Percentiles rank a stretch among this genome's conserved stretches.
Conservation (phyloP, 2,797 vertebrate genomes). For the Phrynocephalus vlangalii region DNA sequence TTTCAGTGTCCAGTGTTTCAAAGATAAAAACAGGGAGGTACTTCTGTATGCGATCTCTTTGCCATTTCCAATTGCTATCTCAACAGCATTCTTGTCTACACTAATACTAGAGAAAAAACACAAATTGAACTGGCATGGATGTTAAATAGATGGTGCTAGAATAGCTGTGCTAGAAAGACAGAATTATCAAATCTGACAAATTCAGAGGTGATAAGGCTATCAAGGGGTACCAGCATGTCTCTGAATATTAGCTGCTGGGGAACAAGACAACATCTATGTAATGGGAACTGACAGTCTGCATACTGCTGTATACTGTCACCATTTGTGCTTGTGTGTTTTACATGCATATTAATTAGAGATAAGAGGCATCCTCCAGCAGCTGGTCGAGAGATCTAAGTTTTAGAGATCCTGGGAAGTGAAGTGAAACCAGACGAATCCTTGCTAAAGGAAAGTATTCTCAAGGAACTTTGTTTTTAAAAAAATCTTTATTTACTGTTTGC, state of each 20-base stretch:
- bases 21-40: not conserved
- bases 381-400: not conserved
- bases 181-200: not conserved
- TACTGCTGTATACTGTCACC: not conserved
- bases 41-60: not conserved
- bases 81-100: not conserved
- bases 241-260: not conserved
- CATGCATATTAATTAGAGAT: not conserved
- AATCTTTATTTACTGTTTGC: not conserved
- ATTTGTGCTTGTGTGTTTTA: not conserved
- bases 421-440: not conserved
- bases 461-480: not conserved
- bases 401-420: not conserved
- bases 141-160: not conserved
- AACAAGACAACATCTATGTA: not conserved
- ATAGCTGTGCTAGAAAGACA: not conserved
- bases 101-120: not conserved
- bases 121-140: not conserved
- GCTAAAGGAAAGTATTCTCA: not conserved
- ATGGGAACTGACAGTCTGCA: not conserved
- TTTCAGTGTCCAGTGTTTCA: not conserved
- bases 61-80: not conserved
- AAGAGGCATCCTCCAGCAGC: not conserved
- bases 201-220: not conserved
- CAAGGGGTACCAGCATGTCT: not conserved